Evolutionary conservation across 2,113 vertebrate species (phyloP).

Genomic region (Gambusia holbrooki): DNA sequence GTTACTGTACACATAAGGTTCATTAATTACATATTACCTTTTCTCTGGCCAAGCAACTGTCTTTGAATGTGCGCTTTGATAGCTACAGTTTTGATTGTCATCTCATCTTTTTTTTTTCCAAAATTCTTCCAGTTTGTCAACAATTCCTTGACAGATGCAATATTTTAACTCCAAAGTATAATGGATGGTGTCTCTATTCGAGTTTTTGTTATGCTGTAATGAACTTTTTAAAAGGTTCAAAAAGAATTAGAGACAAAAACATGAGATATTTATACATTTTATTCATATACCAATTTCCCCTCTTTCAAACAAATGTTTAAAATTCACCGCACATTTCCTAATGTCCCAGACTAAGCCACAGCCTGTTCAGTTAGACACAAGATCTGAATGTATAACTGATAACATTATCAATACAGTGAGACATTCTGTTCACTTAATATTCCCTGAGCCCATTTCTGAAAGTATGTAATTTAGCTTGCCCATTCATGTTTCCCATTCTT

Average conservation of each 20-base stretch:
- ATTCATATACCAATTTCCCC: not conserved
- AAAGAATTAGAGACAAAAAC: too few relatives aligned
- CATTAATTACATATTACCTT: not conserved
- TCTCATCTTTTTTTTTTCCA: not conserved
- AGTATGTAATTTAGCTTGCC: constrained; percentile 32
- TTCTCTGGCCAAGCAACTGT: not conserved
- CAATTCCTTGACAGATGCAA: not conserved
- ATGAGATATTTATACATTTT: too few relatives aligned
- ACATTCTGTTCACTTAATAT: constrained; percentile 35
- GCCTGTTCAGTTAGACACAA: constrained; percentile 24
- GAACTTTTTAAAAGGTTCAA: too few relatives aligned
- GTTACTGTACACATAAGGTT: not conserved
- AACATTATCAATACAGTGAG: constrained; percentile 29
- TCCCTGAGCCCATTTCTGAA: constrained; percentile 35
- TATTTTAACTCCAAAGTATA: not conserved
- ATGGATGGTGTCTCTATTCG: too few relatives aligned
- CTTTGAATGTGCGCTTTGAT: not conserved
- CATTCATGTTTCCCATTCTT: constrained; percentile 27
- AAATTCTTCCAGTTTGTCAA: not conserved
- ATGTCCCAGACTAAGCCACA: constrained; percentile 1
- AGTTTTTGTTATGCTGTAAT: too few relatives aligned
- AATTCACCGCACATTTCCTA: not conserved
- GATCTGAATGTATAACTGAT: constrained; percentile 24
- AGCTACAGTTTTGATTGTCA: not conserved
- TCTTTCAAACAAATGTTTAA: not conserved